phyloP scores from a whole-genome alignment of 2,797 vertebrate species.

The Melanotaenia trifasciata region DNA sequence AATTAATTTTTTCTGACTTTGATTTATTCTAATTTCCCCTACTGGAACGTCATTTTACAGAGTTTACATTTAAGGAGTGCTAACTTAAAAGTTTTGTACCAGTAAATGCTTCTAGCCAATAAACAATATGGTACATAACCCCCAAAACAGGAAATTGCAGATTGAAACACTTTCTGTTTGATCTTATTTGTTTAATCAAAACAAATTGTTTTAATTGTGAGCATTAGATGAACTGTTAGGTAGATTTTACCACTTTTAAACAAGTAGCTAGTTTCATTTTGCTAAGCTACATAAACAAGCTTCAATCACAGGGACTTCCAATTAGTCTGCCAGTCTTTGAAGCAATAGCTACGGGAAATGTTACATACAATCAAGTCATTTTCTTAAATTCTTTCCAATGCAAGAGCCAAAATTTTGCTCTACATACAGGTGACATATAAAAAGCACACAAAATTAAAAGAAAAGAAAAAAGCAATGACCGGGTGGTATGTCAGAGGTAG shows the following conservation, averaged over 20 bases:
- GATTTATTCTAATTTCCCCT: background rate
- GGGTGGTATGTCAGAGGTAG: slow-evolving; percentile 57
- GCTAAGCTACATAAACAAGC: background rate
- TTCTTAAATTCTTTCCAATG: slow-evolving; percentile 7
- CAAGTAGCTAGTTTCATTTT: too few species aligned
- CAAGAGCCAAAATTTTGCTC: slow-evolving; percentile 17
- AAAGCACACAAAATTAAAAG: slow-evolving; percentile 59
- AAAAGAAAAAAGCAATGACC: slow-evolving; percentile 69
- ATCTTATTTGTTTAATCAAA: background rate
- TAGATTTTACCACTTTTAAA: background rate
- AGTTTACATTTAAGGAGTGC: background rate
- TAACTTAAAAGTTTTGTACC: background rate
- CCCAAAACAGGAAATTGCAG: background rate
- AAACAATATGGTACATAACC: background rate
- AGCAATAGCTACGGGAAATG: background rate
- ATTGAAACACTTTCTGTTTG: background rate
- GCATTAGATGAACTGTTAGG: background rate
- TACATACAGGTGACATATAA: slow-evolving; percentile 26
- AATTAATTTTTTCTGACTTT: background rate
- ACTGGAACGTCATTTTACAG: background rate
- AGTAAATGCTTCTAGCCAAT: background rate
- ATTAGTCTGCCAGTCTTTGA: background rate
- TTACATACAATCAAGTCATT: background rate
- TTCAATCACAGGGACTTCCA: background rate
- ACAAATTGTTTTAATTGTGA: background rate